Conservation (phyloP, 2,797 vertebrate species). For the Coreius guichenoti region DNA sequence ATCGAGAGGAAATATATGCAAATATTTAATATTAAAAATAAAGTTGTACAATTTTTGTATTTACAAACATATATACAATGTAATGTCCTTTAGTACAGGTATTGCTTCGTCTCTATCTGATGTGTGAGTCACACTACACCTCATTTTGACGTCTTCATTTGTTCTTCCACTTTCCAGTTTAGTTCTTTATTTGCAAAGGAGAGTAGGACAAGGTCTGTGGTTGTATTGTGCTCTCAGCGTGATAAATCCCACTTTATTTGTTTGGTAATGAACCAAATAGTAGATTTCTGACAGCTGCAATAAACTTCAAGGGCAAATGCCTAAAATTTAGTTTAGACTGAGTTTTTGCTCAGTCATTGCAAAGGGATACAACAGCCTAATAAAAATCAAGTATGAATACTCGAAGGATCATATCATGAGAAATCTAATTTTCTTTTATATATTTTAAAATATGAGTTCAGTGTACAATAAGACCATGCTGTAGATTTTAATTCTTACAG, state of each 20-base stretch:
- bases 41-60: background rate
- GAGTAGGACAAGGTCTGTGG: background rate
- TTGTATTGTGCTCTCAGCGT: background rate
- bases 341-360: background rate
- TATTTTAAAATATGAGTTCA: background rate
- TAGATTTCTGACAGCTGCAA: background rate
- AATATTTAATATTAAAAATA: background rate
- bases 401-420: background rate
- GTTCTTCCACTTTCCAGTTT: conserved; percentile 4
- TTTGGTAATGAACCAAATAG: conserved; percentile 11
- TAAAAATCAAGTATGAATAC: background rate
- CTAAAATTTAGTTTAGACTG: background rate
- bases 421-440: background rate
- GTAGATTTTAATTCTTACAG: background rate
- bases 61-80: background rate
- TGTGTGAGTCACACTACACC: background rate
- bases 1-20: background rate
- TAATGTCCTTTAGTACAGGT: background rate
- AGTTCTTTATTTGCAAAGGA: conserved; percentile 3
- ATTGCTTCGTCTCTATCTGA: background rate
- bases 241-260: conserved; percentile 13
- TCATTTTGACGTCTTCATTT: background rate
- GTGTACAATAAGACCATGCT: background rate
- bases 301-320: conserved; percentile 4
- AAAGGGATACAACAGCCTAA: background rate